A percentile compares a stretch with the other conserved stretches of the same genome.
phyloP scores from a whole-genome alignment of 2,888 invertebrate species.

The Stenodera caucasica region DNA sequence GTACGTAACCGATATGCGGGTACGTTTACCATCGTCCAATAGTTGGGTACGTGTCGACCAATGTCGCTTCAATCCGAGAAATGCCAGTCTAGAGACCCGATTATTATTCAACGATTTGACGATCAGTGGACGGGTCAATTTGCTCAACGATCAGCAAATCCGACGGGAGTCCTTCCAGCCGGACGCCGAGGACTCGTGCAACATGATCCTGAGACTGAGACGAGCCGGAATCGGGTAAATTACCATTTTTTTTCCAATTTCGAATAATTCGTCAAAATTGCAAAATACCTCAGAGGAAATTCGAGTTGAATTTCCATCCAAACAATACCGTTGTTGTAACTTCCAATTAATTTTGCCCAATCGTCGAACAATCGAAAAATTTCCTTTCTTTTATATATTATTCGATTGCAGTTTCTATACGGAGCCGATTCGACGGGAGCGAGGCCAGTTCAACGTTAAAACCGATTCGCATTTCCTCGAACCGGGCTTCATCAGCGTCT shows the following conservation, averaged over 20 bases:
- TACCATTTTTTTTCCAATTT: neutral
- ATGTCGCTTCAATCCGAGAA: constrained; percentile 74
- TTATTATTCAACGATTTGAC: constrained; percentile 78
- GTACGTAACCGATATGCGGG: constrained; percentile 71
- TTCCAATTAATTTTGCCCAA: constrained; percentile 16
- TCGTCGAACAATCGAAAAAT: neutral
- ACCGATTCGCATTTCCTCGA: constrained; percentile 84
- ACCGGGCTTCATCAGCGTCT: constrained; percentile 82
- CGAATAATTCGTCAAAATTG: constrained; percentile 9
- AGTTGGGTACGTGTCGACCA: constrained; percentile 74
- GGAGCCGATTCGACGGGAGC: constrained; percentile 68
- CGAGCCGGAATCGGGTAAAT: constrained; percentile 73
- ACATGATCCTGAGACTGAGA: constrained; percentile 75
- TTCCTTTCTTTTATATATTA: neutral
- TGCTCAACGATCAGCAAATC: constrained; percentile 56
- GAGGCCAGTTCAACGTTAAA: constrained; percentile 72
- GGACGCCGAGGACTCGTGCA: constrained; percentile 61
- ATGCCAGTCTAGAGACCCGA: constrained; percentile 74
- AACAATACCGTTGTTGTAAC: constrained; percentile 1
- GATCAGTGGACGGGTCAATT: constrained; percentile 74
- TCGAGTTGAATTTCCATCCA: neutral
- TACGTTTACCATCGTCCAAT: constrained; percentile 67
- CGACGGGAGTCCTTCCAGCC: constrained; percentile 53
- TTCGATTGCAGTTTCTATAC: constrained; percentile 62
- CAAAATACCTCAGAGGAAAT: neutral